These are phyloP conservation scores for Tenualosa thibaudeaui DNA, from an alignment of 2,797 vertebrate species.

Conservation along the genomic window DNA sequence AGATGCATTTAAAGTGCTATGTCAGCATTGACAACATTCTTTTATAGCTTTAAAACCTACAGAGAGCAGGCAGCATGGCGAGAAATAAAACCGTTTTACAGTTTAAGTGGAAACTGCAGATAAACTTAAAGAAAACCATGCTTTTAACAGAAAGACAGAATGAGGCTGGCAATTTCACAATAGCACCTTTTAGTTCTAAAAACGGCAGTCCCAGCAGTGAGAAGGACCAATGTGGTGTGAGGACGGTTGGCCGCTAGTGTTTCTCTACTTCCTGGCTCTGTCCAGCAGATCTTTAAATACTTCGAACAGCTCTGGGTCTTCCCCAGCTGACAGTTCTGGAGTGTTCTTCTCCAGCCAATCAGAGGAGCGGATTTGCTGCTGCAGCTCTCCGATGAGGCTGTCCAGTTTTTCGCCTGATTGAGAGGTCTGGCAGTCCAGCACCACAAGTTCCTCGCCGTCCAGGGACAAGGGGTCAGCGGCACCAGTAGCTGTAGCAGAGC, in stretches of 20 bases:
- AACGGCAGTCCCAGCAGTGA: background rate
- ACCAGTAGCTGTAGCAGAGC: slow-evolving; percentile 52
- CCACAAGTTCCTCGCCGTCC: slow-evolving; percentile 63
- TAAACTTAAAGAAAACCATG: background rate
- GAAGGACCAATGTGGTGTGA: background rate
- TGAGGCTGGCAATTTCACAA: slow-evolving; percentile 1
- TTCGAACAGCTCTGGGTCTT: slow-evolving; percentile 76
- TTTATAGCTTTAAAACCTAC: background rate
- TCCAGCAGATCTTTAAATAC: slow-evolving; percentile 77
- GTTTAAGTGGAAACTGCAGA: background rate
- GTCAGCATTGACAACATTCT: background rate
- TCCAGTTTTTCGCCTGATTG: slow-evolving; percentile 66
- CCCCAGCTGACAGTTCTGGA: slow-evolving; percentile 73
- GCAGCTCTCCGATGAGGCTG: slow-evolving; percentile 83
- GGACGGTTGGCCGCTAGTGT: background rate
- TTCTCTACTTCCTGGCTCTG: slow-evolving; percentile 70
- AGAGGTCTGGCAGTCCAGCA: slow-evolving; percentile 68
- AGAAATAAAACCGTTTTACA: background rate
- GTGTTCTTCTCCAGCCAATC: slow-evolving; percentile 86
- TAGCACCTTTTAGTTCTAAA: background rate
- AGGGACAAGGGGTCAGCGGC: slow-evolving; percentile 56
- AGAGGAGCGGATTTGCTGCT: slow-evolving; percentile 83
- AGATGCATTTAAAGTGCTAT: background rate
- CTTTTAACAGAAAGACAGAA: background rate
- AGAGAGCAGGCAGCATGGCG: background rate